These are phyloP conservation scores for Rhinoderma darwinii DNA, from an alignment of 2,113 vertebrate genomes.

Conservation along the genomic window DNA sequence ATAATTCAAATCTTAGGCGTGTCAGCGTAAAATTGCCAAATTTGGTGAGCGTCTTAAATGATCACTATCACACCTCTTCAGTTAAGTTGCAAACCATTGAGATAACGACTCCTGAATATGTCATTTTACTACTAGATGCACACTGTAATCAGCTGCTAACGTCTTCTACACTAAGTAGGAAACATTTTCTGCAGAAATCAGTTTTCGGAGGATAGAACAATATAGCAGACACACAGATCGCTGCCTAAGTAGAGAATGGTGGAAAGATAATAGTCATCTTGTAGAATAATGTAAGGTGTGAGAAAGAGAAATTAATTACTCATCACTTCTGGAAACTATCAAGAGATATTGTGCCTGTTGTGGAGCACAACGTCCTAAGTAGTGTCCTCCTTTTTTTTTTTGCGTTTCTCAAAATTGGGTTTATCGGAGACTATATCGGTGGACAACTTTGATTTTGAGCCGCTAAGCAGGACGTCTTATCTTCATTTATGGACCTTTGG, in stretches of 20 bases:
- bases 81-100: constrained; percentile 6
- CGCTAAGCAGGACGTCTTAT: too few species aligned
- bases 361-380: too few species aligned
- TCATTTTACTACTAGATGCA: not conserved
- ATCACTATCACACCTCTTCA: constrained; percentile 3
- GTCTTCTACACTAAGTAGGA: not conserved
- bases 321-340: too few species aligned
- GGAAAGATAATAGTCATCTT: not conserved
- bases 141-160: not conserved
- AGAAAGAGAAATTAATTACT: too few species aligned
- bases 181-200: not conserved
- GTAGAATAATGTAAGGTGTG: too few species aligned
- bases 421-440: too few species aligned
- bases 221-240: not conserved
- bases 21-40: not conserved
- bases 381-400: too few species aligned
- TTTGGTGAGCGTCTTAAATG: not conserved
- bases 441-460: too few species aligned
- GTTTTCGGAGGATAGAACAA: not conserved
- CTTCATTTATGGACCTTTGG: too few species aligned
- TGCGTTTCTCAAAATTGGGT: too few species aligned
- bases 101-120: constrained; percentile 23
- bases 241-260: not conserved
- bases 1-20: not conserved
- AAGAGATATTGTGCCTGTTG: too few species aligned